These are phyloP conservation scores for Glyphotaelius pellucidus DNA, from an alignment of 2,888 invertebrate genomes.

Conservation along the genomic window DNA sequence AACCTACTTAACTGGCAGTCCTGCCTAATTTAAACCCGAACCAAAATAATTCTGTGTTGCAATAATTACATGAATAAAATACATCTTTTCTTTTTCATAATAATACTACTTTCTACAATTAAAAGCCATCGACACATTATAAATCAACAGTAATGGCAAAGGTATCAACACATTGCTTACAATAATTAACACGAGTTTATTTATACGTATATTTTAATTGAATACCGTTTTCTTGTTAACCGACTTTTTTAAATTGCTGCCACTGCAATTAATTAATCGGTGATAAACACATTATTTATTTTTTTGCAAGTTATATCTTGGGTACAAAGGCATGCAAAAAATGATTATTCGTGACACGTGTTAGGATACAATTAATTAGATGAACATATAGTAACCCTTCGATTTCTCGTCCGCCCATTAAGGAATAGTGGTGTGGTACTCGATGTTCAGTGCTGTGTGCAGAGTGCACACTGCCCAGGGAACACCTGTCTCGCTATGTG, in stretches of 20 bases:
- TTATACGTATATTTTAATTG: background rate
- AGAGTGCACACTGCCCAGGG: background rate
- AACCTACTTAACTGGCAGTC: background rate
- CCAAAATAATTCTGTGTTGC: background rate
- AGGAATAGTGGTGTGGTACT: background rate
- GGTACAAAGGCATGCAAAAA: background rate
- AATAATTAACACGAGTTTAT: background rate
- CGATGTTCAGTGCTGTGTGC: no score
- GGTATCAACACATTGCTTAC: background rate
- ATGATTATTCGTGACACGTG: background rate
- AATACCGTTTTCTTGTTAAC: background rate
- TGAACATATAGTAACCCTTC: background rate
- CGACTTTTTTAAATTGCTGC: background rate
- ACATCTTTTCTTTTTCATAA: background rate
- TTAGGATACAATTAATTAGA: background rate
- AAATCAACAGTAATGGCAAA: background rate
- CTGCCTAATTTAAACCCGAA: background rate
- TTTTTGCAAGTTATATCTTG: background rate
- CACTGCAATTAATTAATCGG: background rate
- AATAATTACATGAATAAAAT: background rate
- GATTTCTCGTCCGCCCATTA: background rate
- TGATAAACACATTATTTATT: background rate
- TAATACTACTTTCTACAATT: background rate
- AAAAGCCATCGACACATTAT: background rate
- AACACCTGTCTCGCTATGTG: background rate